Percentiles rank a stretch among this genome's conserved stretches.
Evolutionary conservation across 2,888 invertebrate species (phyloP).

Genomic region (Nemotelus pantherinus): DNA sequence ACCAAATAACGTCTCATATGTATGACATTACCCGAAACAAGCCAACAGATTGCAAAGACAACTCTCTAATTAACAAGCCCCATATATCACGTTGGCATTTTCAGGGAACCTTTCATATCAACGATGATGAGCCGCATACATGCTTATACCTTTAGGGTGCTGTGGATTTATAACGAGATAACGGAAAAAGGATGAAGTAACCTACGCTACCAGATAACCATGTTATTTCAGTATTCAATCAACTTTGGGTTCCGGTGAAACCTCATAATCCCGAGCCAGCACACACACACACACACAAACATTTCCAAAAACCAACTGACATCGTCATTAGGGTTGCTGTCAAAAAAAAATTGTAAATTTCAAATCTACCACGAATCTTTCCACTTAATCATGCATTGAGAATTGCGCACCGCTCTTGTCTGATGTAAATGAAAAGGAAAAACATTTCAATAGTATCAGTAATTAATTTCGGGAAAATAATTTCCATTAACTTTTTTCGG

Average conservation of each 20-base stretch:
- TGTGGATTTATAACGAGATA: background rate
- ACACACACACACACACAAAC: background rate
- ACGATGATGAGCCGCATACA: background rate
- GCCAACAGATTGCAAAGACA: slow-evolving; percentile 17
- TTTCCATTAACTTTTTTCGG: background rate
- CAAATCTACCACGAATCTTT: slow-evolving; percentile 28
- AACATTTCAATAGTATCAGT: slow-evolving; percentile 16
- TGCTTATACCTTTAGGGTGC: background rate
- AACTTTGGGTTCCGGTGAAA: background rate
- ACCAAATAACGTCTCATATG: no score
- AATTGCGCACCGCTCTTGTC: background rate
- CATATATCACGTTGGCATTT: background rate
- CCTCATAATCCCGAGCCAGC: background rate
- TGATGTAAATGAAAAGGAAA: background rate
- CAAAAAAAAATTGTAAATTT: background rate
- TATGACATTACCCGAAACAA: background rate
- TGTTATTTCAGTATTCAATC: slow-evolving; percentile 14
- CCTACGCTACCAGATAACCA: background rate
- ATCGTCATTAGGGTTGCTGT: background rate
- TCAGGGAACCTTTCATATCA: background rate
- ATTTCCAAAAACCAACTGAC: background rate
- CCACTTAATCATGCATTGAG: slow-evolving; percentile 38
- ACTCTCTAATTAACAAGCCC: slow-evolving; percentile 32
- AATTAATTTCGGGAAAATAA: slow-evolving; percentile 28
- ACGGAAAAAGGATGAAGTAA: background rate